Evolutionary conservation across 2,113 vertebrate species (phyloP), one percentile per base, ranked within the genome.

Genomic region (Campylorhamphus procurvoides): DNA sequence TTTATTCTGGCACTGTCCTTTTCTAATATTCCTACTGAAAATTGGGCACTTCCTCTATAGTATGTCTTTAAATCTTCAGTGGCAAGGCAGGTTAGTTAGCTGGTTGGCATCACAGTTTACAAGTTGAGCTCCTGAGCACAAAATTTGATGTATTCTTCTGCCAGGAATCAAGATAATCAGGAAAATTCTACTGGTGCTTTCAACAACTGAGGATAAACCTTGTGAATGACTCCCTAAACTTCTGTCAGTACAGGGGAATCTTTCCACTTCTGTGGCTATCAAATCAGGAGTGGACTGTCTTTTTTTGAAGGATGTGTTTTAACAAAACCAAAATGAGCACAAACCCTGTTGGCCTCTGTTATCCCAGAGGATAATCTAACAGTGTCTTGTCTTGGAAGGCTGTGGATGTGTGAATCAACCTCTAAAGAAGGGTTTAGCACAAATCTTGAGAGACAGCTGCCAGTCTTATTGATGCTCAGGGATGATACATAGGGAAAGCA

Each of bases 391-490:
- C 53, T 76, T 85, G 11, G 78, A 94, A 85, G 76, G 53, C 75
- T 40, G 20, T 14, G 37, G 62, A 78, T 90, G 24, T 8, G 1
- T 95, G 74, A 93, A 87, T 94, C 67, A 93, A 58, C 35, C 53
- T 76, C 71, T 76, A 44, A 78, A 40, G 64, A 82, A 93, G n/a
- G 22, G 31, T 47, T 93, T 87, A 73, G 16, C 78, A 91, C 78
- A 93, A 83, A 91, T 94, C 79, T 44, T 85, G 71, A 85, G 78
- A 83, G 92, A 80, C 90, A 93, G 78, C 71, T 96, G 94, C 67
- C 92, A 90, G 37, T 91, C 88, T 88, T 73, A 73, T 4, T 76
- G 72, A 52, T 85, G 81, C 66, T 80, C 62, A 62, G 75, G 40
- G 58, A 39, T 93, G 71, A 91, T 87, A 56, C 68, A 46, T 7